These are phyloP conservation scores for Patella depressa DNA, from an alignment of 2,888 invertebrate species.

Conservation along the genomic window DNA sequence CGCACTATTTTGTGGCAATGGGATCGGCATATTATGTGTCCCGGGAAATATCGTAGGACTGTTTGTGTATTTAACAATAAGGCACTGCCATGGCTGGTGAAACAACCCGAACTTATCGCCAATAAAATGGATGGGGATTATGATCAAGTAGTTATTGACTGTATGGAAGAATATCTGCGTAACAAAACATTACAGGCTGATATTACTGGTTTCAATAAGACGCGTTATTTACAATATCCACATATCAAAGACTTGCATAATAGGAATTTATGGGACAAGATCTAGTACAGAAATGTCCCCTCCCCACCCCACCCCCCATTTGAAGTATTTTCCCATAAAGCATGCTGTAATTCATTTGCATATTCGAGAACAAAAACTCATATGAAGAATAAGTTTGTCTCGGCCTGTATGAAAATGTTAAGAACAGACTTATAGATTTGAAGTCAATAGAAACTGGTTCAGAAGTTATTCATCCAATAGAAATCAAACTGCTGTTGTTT, in stretches of 20 bases:
- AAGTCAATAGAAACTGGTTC: too few species aligned
- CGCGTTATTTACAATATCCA: background rate
- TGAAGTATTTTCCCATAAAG: too few species aligned
- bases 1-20: slow-evolving; percentile 50
- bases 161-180: slow-evolving; percentile 23
- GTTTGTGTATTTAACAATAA: slow-evolving; percentile 47
- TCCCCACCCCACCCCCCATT: too few species aligned
- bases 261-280: too few species aligned
- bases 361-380: too few species aligned
- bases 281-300: too few species aligned
- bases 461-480: too few species aligned
- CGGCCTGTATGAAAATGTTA: too few species aligned
- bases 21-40: slow-evolving; percentile 26
- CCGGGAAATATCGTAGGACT: slow-evolving; percentile 43
- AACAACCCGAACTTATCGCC: slow-evolving; percentile 60
- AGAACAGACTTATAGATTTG: too few species aligned
- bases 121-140: slow-evolving; percentile 55
- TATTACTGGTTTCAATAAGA: background rate
- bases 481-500: too few species aligned
- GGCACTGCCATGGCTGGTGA: slow-evolving; percentile 58
- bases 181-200: background rate
- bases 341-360: too few species aligned
- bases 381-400: too few species aligned
- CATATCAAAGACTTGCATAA: background rate
- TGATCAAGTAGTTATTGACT: slow-evolving; percentile 43